Base-by-base conservation (phyloP, 2,888 invertebrate species). In the Brenthis daphne region DNA sequence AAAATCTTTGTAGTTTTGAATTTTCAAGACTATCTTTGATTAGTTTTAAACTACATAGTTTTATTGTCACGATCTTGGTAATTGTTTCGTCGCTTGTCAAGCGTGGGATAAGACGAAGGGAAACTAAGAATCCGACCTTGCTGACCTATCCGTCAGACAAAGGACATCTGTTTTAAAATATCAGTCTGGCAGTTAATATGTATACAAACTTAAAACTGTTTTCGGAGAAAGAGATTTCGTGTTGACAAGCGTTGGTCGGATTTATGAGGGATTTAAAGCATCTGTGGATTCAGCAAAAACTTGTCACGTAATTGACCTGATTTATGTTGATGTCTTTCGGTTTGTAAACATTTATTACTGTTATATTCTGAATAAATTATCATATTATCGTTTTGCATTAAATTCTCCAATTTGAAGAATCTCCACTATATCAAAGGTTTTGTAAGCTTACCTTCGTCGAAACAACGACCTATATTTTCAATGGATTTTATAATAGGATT, bases 141-240 rank as follows among this genome's bases (percentile, higher is more conserved):
- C 81, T 90, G 91, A 91, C 90, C 90, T 86, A 88, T 90, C 85
- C 87, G 87, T 91, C 91, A 92, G 85, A 84, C 81, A 80, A 85
- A 86, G 85, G 90, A 90, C 92, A 92, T 92, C 91, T 92, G 92
- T 90, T 89, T 87, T 87, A 87, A 86, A 87, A 87, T 89, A 85
- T 88, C 83, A 78, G 82, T 82, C 82, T 85, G 86, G 84, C 86
- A 85, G 88, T 85, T 90, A 88, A 88, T 89, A 89, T 79, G 76
- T 80, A 80, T 80, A 80, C 75, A 79, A 84, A 84, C 80, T 82
- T 77, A 71, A 75, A 75, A 68, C 69, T 69, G 70, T 74, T 70
- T 78, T 76, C 74, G 71, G 63, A 69, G 75, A 76, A 77, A 72
- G 73, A 70, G 68, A 73, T 71, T 73, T 70, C 65, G 70, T 73